phyloP scores from a whole-genome alignment of 2,888 invertebrate species.

The Mimas tiliae region DNA sequence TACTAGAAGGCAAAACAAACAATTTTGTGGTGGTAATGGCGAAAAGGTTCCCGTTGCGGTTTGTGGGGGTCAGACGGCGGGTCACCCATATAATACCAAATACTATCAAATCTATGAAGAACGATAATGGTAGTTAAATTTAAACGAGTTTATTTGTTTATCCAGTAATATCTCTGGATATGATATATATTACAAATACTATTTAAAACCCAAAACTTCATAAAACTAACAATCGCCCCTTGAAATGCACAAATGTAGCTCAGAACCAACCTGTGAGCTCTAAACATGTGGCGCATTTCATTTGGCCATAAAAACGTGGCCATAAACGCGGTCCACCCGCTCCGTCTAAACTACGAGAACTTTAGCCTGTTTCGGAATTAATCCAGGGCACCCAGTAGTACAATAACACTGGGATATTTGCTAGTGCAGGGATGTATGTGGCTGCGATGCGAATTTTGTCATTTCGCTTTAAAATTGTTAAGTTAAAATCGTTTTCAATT shows the following conservation, averaged over 20 bases:
- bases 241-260: neutral
- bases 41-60: no score
- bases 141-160: no score
- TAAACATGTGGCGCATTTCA: neutral
- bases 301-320: slow-evolving; percentile 6
- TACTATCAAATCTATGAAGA: no score
- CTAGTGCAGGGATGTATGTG: neutral
- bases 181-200: no score
- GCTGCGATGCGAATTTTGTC: neutral
- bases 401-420: slow-evolving; percentile 29
- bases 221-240: neutral
- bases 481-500: no score
- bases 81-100: no score
- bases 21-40: no score
- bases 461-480: neutral
- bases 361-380: slow-evolving; percentile 20
- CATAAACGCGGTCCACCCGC: slow-evolving; percentile 4
- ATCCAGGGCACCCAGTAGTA: slow-evolving; percentile 15
- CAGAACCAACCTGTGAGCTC: neutral
- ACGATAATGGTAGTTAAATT: no score
- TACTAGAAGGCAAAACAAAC: no score
- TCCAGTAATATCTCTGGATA: no score
- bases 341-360: neutral
- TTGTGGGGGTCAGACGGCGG: no score
- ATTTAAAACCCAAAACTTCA: neutral